Conservation (phyloP, 2,113 vertebrate species). For the Vireo altiloquus region DNA sequence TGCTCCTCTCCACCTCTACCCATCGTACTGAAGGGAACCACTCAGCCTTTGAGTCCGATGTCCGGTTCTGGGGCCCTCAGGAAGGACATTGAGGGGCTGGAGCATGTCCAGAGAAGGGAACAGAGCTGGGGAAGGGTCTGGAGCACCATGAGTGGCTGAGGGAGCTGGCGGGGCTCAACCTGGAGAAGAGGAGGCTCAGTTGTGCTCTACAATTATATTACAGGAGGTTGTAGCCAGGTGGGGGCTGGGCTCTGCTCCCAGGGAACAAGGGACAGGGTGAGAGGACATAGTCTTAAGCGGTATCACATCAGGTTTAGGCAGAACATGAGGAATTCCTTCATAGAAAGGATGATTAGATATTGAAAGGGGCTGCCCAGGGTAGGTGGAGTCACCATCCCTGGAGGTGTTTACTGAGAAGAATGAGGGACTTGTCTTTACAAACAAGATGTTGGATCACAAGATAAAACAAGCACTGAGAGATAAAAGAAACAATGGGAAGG, state of each 20-base stretch:
- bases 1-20: fast-evolving
- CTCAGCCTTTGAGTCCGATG: fast-evolving
- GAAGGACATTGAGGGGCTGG: not conserved
- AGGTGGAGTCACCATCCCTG: not conserved
- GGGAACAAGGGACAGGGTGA: not conserved
- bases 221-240: not conserved
- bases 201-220: not conserved
- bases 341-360: not conserved
- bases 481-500: too few relatives aligned
- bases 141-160: not conserved
- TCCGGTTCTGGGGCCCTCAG: not conserved
- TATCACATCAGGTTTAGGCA: not conserved
- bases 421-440: too few relatives aligned
- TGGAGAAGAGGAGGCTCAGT: not conserved
- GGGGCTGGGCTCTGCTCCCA: not conserved
- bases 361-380: not conserved
- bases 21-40: not conserved
- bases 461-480: too few relatives aligned
- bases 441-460: too few relatives aligned
- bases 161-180: not conserved
- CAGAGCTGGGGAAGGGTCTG: not conserved
- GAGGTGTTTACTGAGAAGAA: not conserved
- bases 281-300: not conserved
- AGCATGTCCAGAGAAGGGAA: not conserved
- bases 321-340: not conserved